phyloP scores from a whole-genome alignment of 2,888 invertebrate species.

The Agriotes lineatus region DNA sequence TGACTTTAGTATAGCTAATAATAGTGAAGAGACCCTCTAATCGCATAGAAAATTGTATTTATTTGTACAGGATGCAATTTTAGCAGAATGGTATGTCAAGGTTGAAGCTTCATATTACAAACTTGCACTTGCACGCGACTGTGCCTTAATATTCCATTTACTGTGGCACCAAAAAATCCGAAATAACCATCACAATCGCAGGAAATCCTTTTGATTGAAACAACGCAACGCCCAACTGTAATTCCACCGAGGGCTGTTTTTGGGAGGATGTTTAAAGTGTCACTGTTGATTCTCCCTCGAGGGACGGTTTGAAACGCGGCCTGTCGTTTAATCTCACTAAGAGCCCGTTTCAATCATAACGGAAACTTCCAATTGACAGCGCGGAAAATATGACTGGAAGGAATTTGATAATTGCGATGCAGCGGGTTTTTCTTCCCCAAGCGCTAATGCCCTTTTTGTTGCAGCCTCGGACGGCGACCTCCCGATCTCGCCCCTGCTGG shows the following conservation, averaged over 20 bases:
- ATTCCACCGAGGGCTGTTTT: slow-evolving; percentile 9
- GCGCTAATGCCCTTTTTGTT: slow-evolving; percentile 45
- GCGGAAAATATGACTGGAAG: not conserved
- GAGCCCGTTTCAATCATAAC: slow-evolving; percentile 9
- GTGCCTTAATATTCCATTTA: too few species aligned
- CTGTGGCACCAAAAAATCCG: too few species aligned
- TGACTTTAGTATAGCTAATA: too few species aligned
- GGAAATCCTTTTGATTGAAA: too few species aligned
- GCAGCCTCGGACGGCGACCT: slow-evolving; percentile 71
- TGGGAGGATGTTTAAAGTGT: slow-evolving; percentile 16
- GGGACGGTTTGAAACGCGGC: slow-evolving; percentile 1
- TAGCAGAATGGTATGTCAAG: too few species aligned
- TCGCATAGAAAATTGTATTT: too few species aligned
- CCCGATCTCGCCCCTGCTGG: slow-evolving; percentile 70
- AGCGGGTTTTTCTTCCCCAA: too few species aligned
- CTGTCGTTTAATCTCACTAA: slow-evolving; percentile 13
- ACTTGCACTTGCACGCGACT: too few species aligned
- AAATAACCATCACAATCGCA: too few species aligned
- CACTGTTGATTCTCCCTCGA: slow-evolving; percentile 12
- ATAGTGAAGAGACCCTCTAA: too few species aligned
- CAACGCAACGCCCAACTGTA: not conserved
- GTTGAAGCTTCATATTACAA: too few species aligned
- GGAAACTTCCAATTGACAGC: slow-evolving; percentile 13
- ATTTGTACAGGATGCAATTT: too few species aligned
- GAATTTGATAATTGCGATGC: not conserved